Evolutionary conservation across 2,888 invertebrate species (phyloP).

Genomic region (Drosophila ochracea): DNA sequence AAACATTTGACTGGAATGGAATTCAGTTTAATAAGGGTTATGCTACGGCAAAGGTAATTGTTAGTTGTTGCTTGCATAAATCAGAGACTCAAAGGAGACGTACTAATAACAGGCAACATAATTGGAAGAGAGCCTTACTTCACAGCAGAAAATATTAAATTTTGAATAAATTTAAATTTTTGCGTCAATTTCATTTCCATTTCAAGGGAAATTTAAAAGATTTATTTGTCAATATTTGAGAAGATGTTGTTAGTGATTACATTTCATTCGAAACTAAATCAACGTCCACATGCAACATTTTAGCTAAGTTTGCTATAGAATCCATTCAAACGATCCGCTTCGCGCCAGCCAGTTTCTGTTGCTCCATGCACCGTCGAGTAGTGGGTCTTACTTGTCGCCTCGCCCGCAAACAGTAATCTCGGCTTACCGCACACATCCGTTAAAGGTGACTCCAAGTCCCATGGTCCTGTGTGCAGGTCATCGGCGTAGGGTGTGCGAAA

Average conservation of each 20-base stretch:
- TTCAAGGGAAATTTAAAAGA: background rate
- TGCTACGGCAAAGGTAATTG: slow-evolving; percentile 45
- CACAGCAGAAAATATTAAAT: background rate
- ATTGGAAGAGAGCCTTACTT: background rate
- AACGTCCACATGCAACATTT: background rate
- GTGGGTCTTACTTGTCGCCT: slow-evolving; percentile 88
- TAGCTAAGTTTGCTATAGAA: slow-evolving; percentile 58
- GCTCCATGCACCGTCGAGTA: slow-evolving; percentile 91
- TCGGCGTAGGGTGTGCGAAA: slow-evolving; percentile 87
- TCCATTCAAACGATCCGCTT: slow-evolving; percentile 88
- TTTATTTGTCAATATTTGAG: background rate
- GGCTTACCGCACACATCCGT: slow-evolving; percentile 83
- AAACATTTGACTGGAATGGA: slow-evolving; percentile 16
- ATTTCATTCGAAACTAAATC: background rate
- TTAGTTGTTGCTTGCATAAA: slow-evolving; percentile 1
- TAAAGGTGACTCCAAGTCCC: slow-evolving; percentile 87
- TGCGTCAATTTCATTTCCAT: background rate
- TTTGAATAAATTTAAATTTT: background rate
- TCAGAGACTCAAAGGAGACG: background rate
- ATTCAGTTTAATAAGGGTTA: slow-evolving; percentile 25
- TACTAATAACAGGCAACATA: background rate
- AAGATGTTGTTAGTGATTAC: background rate
- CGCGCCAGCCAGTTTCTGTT: slow-evolving; percentile 89
- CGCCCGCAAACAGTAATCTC: slow-evolving; percentile 89
- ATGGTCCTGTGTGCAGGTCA: slow-evolving; percentile 86